Evolutionary conservation across 2,113 vertebrate species (phyloP).

Genomic region (Toxostoma redivivum): DNA sequence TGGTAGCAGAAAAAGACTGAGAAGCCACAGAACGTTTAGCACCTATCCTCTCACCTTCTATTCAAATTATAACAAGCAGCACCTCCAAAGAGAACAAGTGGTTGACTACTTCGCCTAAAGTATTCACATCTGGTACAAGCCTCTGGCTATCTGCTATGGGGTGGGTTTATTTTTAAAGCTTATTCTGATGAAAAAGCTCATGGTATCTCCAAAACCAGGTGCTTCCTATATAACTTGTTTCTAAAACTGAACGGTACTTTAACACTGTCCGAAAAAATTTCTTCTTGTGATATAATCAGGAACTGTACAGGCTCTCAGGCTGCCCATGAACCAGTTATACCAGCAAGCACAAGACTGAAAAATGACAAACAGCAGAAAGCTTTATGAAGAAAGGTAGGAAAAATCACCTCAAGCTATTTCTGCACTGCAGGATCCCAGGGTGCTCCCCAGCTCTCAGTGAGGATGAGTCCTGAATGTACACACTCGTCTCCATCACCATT

Average conservation of each 20-base stretch:
- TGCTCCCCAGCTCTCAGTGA: neutral
- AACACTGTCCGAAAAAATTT: neutral
- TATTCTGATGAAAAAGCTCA: neutral
- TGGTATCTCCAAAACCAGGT: neutral
- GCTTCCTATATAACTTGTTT: neutral
- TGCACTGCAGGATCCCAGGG: neutral
- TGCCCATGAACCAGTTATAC: neutral
- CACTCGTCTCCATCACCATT: fast-evolving
- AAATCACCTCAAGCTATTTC: neutral
- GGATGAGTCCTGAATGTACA: neutral
- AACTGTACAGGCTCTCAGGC: neutral
- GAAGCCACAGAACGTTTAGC: neutral
- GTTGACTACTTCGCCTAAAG: neutral
- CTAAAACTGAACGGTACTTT: neutral
- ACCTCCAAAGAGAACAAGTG: neutral
- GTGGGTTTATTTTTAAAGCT: neutral
- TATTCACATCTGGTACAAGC: neutral
- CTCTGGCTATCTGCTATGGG: neutral
- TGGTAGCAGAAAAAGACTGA: neutral
- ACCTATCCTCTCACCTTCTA: neutral
- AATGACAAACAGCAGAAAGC: neutral
- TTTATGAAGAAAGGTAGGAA: neutral
- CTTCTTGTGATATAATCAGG: neutral
- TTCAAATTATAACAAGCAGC: neutral
- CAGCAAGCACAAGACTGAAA: neutral